Evolutionary conservation across 2,888 invertebrate genomes (phyloP), one percentile per base, ranked within the genome.

Genomic region (Ophion costatus): DNA sequence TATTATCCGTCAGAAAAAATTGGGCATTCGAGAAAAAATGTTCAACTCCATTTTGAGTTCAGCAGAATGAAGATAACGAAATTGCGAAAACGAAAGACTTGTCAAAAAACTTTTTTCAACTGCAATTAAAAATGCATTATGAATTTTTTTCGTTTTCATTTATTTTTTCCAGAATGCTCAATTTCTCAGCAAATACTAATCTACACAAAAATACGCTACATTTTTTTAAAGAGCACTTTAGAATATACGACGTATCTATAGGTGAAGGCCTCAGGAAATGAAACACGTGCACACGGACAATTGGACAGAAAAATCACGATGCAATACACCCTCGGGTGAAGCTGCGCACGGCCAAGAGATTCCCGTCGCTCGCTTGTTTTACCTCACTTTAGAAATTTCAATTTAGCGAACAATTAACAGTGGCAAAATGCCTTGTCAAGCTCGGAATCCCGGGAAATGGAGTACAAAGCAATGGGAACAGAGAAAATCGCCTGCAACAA

Each of bases 381-480:
- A 77, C 66, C 38, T 56, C 22, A 42, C 61, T 57, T 56, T 24
- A 67, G 42, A 42, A 56, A 74, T 57, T 81, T 81, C 70, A 78
- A 81, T 78, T 78, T 64, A 51, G 1, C 76, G 11, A 71, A 76
- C 71, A 59, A 77, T 66, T 81, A 69, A 76, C 76, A 66, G 57
- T 17, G 22, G 57, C 73, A 84, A 80, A 77, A 63, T 73, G 73
- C 45, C 56, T 2, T 11, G 56, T 38, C 29, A n/a, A n/a, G 42
- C 42, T 14, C 51, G 7, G 64, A 51, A 73, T 69, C 14, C 7
- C 29, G 61, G 33, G 22, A 61, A 56, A 69, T 42, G n/a, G 45
- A 63, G 10, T n/a, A 61, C n/a, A 77, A 61, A 76, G 64, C 38
- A 66, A 70, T 17, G 17, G 9, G 24, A 70, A 29, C 33, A 20